Evolutionary conservation across 1,140 invertebrate genomes (phyloP), one percentile per base, ranked within the genome.

Genomic region (Drosophila hydei): DNA sequence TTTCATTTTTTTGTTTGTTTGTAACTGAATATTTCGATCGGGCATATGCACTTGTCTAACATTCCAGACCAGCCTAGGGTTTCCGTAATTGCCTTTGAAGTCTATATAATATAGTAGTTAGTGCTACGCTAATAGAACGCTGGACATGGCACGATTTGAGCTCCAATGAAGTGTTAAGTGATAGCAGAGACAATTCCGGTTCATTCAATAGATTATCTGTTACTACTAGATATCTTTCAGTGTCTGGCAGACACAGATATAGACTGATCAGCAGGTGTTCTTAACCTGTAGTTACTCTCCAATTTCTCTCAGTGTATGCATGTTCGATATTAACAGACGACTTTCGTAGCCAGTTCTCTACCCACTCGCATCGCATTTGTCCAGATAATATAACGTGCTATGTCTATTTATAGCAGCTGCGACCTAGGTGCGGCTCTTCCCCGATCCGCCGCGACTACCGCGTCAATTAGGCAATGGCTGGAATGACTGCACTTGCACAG

Each of bases 341-440:
- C 33, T 25, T 21, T 27, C 52, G 19, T 16, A 19, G 45, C 12
- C 12, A 48, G 40, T 21, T 30, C 6, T 30, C 27, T 30, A 30
- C 40, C 52, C 54, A 59, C 54, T 65, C 38, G 12, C 25, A 40
- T 43, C 54, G 19, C 18, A 48, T 52, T 38, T 55, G 14, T 72
- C 25, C 42, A 54, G 64, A 51, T 48, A 71, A 75, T 62, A 74
- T 87, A 81, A 55, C 62, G 51, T 72, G 61, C 58, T 72, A 52
- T 52, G 40, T 61, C 81, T 87, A 88, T 87, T 88, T 88, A 88
- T 88, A 70, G 83, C 36, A 21, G 7, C 12, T 23, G 25, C 54
- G 59, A 25, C 16, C 36, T 36, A 87, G 81, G 83, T 80, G 81
- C 50, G 65, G 81, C 25, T 21, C 18, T 16, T 12, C 12, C 38